A percentile compares a stretch with the other conserved stretches of the same genome.
Evolutionary conservation across 2,113 vertebrate genomes (phyloP).

Genomic region (Clarias magur): DNA sequence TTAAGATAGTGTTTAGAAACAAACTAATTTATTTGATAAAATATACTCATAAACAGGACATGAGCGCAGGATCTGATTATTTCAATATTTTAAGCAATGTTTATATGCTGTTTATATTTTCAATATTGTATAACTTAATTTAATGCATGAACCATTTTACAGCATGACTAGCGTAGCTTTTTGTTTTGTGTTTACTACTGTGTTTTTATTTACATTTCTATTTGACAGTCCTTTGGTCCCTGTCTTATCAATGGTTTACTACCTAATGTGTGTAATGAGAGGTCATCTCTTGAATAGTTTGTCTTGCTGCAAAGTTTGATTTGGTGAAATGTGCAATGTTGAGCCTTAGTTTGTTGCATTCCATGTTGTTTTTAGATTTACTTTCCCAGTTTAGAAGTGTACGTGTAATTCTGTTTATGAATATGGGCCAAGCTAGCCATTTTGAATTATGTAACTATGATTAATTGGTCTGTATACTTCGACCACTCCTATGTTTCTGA

Average conservation of each 20-base stretch:
- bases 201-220: neutral
- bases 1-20: no score
- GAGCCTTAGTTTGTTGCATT: neutral
- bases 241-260: neutral
- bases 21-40: no score
- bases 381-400: neutral
- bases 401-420: neutral
- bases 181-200: neutral
- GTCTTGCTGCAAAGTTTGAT: neutral
- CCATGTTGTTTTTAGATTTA: neutral
- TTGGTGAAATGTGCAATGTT: neutral
- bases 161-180: neutral
- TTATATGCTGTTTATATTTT: neutral
- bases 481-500: neutral
- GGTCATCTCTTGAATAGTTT: neutral
- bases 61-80: neutral
- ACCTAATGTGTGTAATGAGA: neutral
- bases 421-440: no score
- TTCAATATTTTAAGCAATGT: neutral
- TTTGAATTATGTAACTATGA: neutral
- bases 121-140: neutral
- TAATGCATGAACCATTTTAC: neutral
- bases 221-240: neutral
- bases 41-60: neutral
- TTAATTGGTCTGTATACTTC: neutral